Evolutionary conservation across 2,888 invertebrate genomes (phyloP), one percentile per base, ranked within the genome.

Genomic region (Euzetes globulus): DNA sequence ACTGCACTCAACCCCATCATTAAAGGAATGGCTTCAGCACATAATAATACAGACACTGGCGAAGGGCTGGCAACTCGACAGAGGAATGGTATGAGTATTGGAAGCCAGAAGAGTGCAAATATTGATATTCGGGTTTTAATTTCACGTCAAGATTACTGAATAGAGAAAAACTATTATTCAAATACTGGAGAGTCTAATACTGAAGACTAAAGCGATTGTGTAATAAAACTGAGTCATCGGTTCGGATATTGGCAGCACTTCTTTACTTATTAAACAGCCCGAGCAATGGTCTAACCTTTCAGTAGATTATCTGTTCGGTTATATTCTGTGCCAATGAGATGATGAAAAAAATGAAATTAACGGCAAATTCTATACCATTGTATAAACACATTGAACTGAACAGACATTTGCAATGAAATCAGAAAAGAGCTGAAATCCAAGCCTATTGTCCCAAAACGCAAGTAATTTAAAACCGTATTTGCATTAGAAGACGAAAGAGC

Each of bases 381-480:
- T 22, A 55, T 52, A 17, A 17, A 17, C 13, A 47, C 15, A 47
- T 11, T 55, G 1, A 5, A 13, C 19, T 5, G 7, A 15, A 25
- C 22, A 55, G 22, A 33, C 13, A 29, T 13, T 63, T 17, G 11
- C 25, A 29, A 15, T 17, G 33, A 58, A 27, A 11, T 22, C 29
- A 68, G 68, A 41, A 25, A 11, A 25, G 63, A 13, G 17, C 4
- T 22, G 45, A 68, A 68, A 68, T 68, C 15, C 25, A 68, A 68
- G 22, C 22, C 68, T 68, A 68, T 68, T 68, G 68, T 68, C 68
- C 37, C 68, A 68, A 37, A 68, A 45, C 37, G 22, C 63, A 22
- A 45, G 68, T 68, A 68, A 68, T 68, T 68, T 68, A 68, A 68
- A 68, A 68, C 68, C 68, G 3, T 45, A 68, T 68, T 68, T 68